phyloP scores from a whole-genome alignment of 2,113 vertebrate species.

The Microcebus ravelobensis region DNA sequence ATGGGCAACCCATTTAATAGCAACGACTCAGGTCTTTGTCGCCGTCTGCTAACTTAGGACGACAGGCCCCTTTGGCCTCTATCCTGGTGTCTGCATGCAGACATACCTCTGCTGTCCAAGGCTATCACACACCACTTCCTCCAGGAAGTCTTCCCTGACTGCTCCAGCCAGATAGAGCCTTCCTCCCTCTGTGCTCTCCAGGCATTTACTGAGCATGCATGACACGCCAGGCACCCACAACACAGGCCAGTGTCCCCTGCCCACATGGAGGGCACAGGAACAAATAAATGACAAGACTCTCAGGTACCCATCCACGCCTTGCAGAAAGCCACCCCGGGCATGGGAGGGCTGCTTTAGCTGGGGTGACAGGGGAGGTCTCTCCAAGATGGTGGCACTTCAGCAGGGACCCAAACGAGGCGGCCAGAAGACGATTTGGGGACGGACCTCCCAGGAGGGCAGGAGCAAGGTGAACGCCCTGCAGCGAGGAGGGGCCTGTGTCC shows the following conservation, averaged over 20 bases:
- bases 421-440: neutral
- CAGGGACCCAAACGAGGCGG: neutral
- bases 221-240: neutral
- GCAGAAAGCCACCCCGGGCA: neutral
- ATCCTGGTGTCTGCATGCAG: neutral
- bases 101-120: neutral
- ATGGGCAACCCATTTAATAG: fast-evolving
- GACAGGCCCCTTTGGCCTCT: neutral
- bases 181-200: neutral
- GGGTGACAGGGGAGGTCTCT: no score
- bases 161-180: neutral
- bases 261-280: neutral
- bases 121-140: neutral
- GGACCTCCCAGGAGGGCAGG: neutral
- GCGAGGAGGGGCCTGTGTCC: neutral
- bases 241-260: neutral
- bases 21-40: neutral
- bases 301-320: neutral
- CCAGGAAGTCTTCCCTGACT: neutral
- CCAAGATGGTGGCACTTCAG: neutral
- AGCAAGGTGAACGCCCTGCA: fast-evolving
- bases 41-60: neutral
- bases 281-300: neutral
- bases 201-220: fast-evolving
- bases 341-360: neutral